Evolutionary conservation across 2,113 vertebrate genomes (phyloP), one percentile per base, ranked within the genome.

Genomic region (Gallinago paraguaiae): DNA sequence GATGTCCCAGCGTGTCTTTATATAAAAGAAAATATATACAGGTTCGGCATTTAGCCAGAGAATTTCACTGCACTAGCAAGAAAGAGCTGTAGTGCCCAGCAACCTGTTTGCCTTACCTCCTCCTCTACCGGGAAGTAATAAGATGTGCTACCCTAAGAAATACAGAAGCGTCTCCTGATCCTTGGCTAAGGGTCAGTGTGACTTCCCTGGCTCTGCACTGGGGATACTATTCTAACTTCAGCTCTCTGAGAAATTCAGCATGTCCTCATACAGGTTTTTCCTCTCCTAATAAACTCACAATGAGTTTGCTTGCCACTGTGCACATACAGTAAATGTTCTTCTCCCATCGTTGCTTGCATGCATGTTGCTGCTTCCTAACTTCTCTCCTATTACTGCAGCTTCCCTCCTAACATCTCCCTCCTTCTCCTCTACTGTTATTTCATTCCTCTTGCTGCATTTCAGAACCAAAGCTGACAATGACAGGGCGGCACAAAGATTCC

Each of bases 401-500:
- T 64, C 45, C n/a, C 30, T 87, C 41, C 60, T 31, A 61, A 33
- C 12, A 17, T 45, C 27, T 87, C 72, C 35, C 13, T 70, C 25
- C 60, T 81, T 18, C 57, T 72, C 46, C 85, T 51, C 41, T 22
- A 10, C 60, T 22, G 23, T 17, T 11, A 5, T 19, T 82, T 88
- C 25, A 37, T 84, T 61, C 45, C n/a, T 68, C 31, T 81, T 67
- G 23, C 45, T 68, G 60, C 24, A 18, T 67, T 90, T 94, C 50
- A 87, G 37, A 85, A 81, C 31, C 79, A 87, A 94, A 93, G 22
- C 60, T 87, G 83, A 67, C 70, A 53, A 28, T 4, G 7, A 56
- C 35, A 63, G 41, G 71, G 28, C 1, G 2, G 51, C 56, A 72
- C 50, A 68, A 80, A 77, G 45, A 63, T 45, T 63, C 71, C 48